Percentiles rank a stretch among this genome's conserved stretches.
phyloP scores from a whole-genome alignment of 1,140 invertebrate genomes.

The Ylistrum balloti region DNA sequence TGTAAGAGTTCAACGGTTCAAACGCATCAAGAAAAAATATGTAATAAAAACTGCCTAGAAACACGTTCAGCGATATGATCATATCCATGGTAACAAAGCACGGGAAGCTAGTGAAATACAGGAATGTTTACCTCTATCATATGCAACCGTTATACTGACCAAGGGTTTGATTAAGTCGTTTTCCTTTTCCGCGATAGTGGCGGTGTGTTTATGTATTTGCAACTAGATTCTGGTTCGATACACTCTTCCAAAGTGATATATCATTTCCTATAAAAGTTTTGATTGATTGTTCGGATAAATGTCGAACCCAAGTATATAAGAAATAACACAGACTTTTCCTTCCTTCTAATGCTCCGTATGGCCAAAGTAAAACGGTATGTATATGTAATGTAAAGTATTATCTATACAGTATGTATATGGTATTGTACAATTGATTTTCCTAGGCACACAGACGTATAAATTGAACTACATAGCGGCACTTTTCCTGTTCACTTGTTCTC shows the following conservation, averaged over 20 bases:
- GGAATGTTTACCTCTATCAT: neutral
- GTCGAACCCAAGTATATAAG: neutral
- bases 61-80: neutral
- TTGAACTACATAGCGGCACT: neutral
- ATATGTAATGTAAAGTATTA: neutral
- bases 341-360: neutral
- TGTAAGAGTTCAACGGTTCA: neutral
- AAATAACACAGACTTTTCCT: neutral
- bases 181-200: neutral
- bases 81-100: neutral
- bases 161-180: neutral
- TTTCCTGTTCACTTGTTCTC: neutral
- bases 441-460: neutral
- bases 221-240: conserved; percentile 17
- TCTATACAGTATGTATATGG: too few relatives aligned
- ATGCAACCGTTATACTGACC: neutral
- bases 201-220: neutral
- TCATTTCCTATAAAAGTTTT: neutral
- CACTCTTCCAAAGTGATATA: neutral
- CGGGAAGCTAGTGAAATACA: neutral
- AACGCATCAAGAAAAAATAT: neutral
- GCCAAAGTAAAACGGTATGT: neutral
- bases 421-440: neutral
- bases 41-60: neutral
- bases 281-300: neutral